phyloP scores from a whole-genome alignment of 2,797 vertebrate species.

The Thamnophis elegans region DNA sequence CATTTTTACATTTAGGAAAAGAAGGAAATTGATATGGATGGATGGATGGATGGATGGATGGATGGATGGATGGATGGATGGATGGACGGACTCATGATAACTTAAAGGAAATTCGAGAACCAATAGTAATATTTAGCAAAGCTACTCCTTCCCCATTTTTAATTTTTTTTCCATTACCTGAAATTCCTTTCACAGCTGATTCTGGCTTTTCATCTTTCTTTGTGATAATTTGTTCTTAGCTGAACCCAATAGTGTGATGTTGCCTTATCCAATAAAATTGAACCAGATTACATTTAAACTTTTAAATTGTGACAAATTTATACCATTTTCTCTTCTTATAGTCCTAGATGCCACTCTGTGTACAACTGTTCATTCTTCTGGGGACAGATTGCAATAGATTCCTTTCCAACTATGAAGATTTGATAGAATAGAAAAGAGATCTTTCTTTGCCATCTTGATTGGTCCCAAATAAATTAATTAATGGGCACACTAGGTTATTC shows the following conservation, averaged over 20 bases:
- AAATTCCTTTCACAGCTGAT: neutral
- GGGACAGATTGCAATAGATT: neutral
- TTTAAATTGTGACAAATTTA: neutral
- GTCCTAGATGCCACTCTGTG: neutral
- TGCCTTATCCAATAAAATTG: neutral
- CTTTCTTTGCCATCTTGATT: neutral
- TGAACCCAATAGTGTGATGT: neutral
- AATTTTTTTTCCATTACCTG: neutral
- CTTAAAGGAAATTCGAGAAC: neutral
- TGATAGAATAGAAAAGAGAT: neutral
- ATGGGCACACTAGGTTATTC: neutral
- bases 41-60: neutral
- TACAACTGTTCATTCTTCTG: neutral
- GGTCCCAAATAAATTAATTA: neutral
- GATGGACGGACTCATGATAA: neutral
- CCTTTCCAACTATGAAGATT: neutral
- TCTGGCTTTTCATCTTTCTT: neutral
- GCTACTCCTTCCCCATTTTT: neutral
- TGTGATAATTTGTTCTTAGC: neutral
- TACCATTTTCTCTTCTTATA: neutral
- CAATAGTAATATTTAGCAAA: neutral
- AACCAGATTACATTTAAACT: neutral
- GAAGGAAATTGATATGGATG: neutral
- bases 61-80: too few species aligned
- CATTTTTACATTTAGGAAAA: conserved; percentile 28